Percentiles rank a stretch among this genome's conserved stretches.
Conservation (phyloP, 2,113 vertebrate species). For the Tupaia tana region DNA sequence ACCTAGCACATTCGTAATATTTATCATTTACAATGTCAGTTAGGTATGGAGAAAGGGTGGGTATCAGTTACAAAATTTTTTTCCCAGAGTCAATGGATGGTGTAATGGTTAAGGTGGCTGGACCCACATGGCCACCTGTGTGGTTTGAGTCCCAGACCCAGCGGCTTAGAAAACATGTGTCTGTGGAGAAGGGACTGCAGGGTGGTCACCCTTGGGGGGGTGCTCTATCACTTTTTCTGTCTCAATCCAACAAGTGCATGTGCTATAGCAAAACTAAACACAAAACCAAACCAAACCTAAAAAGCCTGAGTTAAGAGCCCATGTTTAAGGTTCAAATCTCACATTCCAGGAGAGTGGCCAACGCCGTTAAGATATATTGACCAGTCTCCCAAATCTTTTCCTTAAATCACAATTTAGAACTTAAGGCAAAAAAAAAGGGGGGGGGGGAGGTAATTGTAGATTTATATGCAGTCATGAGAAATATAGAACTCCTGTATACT, state of each 20-base stretch:
- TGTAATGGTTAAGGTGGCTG: too few relatives aligned
- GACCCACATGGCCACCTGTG: too few relatives aligned
- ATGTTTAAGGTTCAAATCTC: not conserved
- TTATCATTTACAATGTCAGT: not conserved
- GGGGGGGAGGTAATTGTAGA: not conserved
- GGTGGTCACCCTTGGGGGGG: too few relatives aligned
- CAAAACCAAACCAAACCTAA: not conserved
- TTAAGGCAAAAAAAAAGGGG: not conserved
- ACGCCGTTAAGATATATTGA: not conserved
- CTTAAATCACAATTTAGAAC: not conserved
- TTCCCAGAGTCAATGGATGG: too few relatives aligned
- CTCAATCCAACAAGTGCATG: too few relatives aligned
- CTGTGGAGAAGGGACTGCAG: too few relatives aligned
- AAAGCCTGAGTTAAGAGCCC: not conserved
- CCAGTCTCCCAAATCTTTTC: conserved; percentile 7
- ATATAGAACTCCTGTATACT: not conserved
- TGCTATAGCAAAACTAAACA: too few relatives aligned
- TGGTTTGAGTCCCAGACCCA: too few relatives aligned
- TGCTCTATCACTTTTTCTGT: too few relatives aligned
- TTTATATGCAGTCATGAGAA: conserved; percentile 17
- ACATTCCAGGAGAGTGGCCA: not conserved
- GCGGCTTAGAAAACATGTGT: too few relatives aligned
- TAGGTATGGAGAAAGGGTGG: not conserved
- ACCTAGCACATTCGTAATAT: not conserved
- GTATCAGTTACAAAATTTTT: not conserved